Percentiles rank a stretch among this genome's conserved stretches.
Evolutionary conservation across 2,888 invertebrate species (phyloP).

Genomic region (Ctenicera cuprea): DNA sequence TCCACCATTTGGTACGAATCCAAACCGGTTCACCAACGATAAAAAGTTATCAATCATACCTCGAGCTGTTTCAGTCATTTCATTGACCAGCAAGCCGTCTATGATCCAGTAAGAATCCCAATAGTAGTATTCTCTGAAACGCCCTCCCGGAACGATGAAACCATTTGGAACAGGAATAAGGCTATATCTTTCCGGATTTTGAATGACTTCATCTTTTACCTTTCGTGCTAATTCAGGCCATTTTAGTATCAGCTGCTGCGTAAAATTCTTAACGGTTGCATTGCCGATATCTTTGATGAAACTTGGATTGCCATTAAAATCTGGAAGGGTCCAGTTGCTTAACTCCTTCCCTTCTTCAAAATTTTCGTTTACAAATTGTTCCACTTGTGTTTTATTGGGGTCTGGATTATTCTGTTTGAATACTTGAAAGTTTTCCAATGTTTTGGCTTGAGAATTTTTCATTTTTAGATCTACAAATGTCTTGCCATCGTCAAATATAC

Average conservation of each 20-base stretch:
- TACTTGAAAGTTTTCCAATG: slow-evolving; percentile 75
- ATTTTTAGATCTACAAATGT: slow-evolving; percentile 42
- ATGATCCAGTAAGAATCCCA: slow-evolving; percentile 95
- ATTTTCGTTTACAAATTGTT: slow-evolving; percentile 75
- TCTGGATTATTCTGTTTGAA: slow-evolving; percentile 74
- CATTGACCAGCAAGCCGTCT: slow-evolving; percentile 85
- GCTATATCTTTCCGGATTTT: slow-evolving; percentile 71
- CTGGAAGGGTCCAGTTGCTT: slow-evolving; percentile 77
- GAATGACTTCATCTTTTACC: slow-evolving; percentile 75
- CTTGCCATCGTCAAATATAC: slow-evolving; percentile 40
- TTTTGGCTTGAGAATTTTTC: slow-evolving; percentile 74
- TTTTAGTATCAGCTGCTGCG: slow-evolving; percentile 76
- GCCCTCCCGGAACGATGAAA: slow-evolving; percentile 83
- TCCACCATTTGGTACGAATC: slow-evolving; percentile 88
- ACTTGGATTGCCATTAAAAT: slow-evolving; percentile 77
- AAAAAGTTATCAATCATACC: slow-evolving; percentile 88
- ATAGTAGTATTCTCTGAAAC: slow-evolving; percentile 87
- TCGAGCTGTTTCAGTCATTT: slow-evolving; percentile 83
- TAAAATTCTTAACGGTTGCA: slow-evolving; percentile 77
- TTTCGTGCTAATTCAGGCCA: slow-evolving; percentile 80
- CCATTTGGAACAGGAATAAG: slow-evolving; percentile 72
- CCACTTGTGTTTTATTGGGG: slow-evolving; percentile 74
- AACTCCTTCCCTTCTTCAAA: slow-evolving; percentile 78
- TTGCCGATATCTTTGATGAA: slow-evolving; percentile 78
- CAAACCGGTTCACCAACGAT: slow-evolving; percentile 79